These are phyloP conservation scores for Plagiodera versicolora DNA, from an alignment of 2,888 invertebrate species.

Conservation along the genomic window DNA sequence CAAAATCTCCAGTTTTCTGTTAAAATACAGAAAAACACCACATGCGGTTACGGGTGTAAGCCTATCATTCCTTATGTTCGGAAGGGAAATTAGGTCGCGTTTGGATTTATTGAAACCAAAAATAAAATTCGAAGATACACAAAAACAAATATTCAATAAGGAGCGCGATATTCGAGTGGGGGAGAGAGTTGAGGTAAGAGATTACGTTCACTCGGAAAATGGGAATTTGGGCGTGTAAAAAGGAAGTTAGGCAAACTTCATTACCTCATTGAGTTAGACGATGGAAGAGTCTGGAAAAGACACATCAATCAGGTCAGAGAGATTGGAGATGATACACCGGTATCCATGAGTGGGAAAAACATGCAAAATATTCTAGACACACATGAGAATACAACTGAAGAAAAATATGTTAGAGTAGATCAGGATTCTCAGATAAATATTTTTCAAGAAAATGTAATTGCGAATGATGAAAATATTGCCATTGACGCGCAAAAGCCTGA, in stretches of 20 bases:
- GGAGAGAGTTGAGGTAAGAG: constrained; percentile 22
- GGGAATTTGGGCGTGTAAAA: constrained; percentile 28
- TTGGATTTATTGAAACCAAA: not conserved
- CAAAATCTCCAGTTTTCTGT: not conserved
- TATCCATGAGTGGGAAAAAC: not conserved
- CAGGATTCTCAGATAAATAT: too few species aligned
- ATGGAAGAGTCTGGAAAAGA: constrained; percentile 28
- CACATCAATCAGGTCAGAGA: constrained; percentile 33
- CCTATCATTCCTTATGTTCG: too few species aligned
- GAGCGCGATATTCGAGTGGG: constrained; percentile 1
- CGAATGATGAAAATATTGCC: too few species aligned
- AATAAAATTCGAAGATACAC: not conserved
- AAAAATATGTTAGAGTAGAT: not conserved
- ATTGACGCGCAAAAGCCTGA: too few species aligned
- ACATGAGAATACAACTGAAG: not conserved
- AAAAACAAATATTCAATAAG: not conserved
- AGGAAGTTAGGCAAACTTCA: constrained; percentile 28
- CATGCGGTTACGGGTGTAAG: not conserved
- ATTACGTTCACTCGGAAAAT: constrained; percentile 26
- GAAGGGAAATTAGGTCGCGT: not conserved
- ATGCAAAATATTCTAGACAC: not conserved
- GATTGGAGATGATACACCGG: constrained; percentile 24
- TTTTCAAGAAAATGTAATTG: too few species aligned
- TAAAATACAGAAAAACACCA: not conserved
- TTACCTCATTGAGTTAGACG: constrained; percentile 31